Evolutionary conservation across 1,140 invertebrate genomes (phyloP).

Genomic region (Drosophila lacertosa): DNA sequence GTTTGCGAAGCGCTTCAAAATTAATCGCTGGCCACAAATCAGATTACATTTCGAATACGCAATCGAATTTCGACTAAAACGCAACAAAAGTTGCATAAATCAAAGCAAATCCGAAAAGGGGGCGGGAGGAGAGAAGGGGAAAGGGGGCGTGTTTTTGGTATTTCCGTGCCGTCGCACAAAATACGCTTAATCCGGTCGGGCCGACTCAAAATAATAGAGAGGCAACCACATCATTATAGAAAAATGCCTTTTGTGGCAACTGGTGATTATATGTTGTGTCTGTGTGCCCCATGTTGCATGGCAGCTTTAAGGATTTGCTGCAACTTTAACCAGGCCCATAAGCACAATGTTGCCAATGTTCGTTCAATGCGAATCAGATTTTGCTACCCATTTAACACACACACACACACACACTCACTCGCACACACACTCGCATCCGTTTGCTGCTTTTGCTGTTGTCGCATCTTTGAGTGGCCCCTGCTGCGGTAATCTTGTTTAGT

Average conservation of each 20-base stretch:
- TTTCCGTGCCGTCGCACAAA: constrained; percentile 42
- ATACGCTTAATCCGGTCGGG: constrained; percentile 32
- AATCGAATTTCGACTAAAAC: constrained; percentile 40
- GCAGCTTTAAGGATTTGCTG: constrained; percentile 49
- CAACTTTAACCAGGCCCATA: constrained; percentile 39
- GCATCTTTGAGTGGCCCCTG: constrained; percentile 53
- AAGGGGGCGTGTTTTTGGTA: constrained; percentile 16
- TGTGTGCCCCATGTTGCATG: constrained; percentile 15
- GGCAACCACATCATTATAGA: constrained; percentile 51
- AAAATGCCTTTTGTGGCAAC: constrained; percentile 35
- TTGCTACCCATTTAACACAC: constrained; percentile 61
- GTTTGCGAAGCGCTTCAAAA: background rate
- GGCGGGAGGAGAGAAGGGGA: background rate
- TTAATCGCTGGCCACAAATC: constrained; percentile 6
- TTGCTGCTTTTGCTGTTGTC: background rate
- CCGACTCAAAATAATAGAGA: constrained; percentile 36
- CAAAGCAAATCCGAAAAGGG: constrained; percentile 29
- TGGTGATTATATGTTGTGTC: constrained; percentile 33
- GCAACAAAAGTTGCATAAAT: constrained; percentile 41
- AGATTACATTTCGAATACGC: constrained; percentile 2
- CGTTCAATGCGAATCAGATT: constrained; percentile 39
- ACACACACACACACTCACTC: constrained; percentile 14
- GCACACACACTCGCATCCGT: constrained; percentile 1
- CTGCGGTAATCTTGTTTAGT: constrained; percentile 77
- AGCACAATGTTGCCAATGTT: constrained; percentile 16